Conservation (phyloP, 2,888 invertebrate genomes). For the Pristionchus fissidentatus region DNA sequence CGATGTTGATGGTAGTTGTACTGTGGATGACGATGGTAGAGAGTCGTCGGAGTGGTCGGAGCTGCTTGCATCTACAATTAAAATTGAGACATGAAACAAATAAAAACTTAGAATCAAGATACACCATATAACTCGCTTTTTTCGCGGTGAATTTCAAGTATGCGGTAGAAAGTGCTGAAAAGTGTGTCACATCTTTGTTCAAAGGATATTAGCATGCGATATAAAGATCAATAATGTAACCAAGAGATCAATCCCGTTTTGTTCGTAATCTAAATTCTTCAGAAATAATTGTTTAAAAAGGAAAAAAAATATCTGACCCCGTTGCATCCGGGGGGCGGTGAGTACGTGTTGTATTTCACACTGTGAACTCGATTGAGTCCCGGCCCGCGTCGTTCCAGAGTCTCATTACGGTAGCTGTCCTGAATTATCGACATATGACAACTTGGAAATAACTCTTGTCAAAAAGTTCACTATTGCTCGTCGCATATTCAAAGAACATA, state of each 20-base stretch:
- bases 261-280: neutral
- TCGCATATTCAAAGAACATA: neutral
- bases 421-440: too few relatives aligned
- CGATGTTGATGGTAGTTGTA: slow-evolving; percentile 32
- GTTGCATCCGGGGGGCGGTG: slow-evolving; percentile 38
- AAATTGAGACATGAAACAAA: too few relatives aligned
- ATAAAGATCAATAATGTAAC: neutral
- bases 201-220: neutral
- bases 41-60: slow-evolving; percentile 33
- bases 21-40: slow-evolving; percentile 26
- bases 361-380: slow-evolving; percentile 13
- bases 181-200: too few relatives aligned
- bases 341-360: slow-evolving; percentile 27
- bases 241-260: neutral
- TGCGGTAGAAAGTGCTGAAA: too few relatives aligned
- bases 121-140: too few relatives aligned
- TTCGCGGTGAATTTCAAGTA: too few relatives aligned
- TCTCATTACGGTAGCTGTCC: slow-evolving; percentile 46
- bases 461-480: neutral
- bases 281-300: too few relatives aligned
- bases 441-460: neutral
- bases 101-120: too few relatives aligned
- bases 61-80: slow-evolving; percentile 9
- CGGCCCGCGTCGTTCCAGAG: slow-evolving; percentile 13
- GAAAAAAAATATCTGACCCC: slow-evolving; percentile 25